phyloP scores from a whole-genome alignment of 2,113 vertebrate genomes.

The Cyrtonyx montezumae region DNA sequence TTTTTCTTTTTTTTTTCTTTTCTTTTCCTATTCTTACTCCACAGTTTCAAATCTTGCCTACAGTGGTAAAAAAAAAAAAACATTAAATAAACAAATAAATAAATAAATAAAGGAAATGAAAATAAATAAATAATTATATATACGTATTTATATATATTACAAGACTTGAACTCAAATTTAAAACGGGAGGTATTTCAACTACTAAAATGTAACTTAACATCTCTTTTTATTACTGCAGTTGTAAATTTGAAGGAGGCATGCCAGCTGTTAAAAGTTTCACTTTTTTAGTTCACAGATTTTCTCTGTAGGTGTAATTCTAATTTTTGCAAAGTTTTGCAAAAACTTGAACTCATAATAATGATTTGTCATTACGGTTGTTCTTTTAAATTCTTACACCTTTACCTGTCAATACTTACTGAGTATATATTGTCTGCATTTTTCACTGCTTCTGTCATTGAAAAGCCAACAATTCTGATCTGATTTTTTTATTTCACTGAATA shows the following conservation, averaged over 20 bases:
- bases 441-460: not conserved
- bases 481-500: not conserved
- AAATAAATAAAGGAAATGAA: too few relatives aligned
- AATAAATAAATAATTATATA: too few relatives aligned
- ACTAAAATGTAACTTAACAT: not conserved
- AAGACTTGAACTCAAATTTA: not conserved
- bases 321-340: not conserved
- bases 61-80: too few relatives aligned
- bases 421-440: not conserved
- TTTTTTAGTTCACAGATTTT: not conserved
- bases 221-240: not conserved
- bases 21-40: not conserved
- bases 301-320: not conserved
- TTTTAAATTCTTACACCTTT: not conserved
- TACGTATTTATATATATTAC: not conserved
- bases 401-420: not conserved
- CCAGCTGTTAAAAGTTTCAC: not conserved
- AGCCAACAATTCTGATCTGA: not conserved
- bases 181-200: not conserved
- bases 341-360: not conserved
- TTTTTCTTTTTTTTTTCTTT: not conserved
- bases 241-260: not conserved
- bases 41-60: not conserved
- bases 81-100: too few relatives aligned
- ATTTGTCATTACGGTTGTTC: not conserved